Evolutionary conservation across 2,797 vertebrate genomes (phyloP).

Genomic region (Cottoperca gobio): DNA sequence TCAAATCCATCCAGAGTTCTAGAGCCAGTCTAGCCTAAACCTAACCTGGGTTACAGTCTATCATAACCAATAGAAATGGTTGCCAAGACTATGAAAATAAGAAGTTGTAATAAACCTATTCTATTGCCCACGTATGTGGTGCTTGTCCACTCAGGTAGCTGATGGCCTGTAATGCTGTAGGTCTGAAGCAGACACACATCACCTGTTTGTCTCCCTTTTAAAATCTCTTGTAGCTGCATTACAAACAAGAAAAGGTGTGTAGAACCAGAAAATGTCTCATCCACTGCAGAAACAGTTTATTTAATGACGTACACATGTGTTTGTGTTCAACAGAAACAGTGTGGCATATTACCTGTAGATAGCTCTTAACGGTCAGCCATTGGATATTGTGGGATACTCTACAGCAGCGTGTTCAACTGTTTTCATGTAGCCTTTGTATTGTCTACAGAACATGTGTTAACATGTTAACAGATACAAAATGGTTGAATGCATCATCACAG

Average conservation of each 20-base stretch:
- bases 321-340: background rate
- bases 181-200: background rate
- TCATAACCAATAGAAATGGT: background rate
- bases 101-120: background rate
- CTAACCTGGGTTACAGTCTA: too few species aligned
- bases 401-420: background rate
- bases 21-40: background rate
- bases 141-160: too few species aligned
- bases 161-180: too few species aligned
- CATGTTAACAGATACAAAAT: conserved; percentile 16
- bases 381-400: background rate
- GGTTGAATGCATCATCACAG: conserved; percentile 10
- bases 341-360: background rate
- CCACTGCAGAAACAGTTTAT: background rate
- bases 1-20: too few species aligned
- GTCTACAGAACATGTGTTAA: background rate
- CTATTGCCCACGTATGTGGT: too few species aligned
- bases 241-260: background rate
- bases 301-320: background rate
- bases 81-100: background rate
- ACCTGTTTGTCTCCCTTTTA: too few species aligned
- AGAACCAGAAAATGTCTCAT: background rate
- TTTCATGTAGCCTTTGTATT: background rate
- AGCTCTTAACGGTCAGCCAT: background rate
- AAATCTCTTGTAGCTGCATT: background rate